These are phyloP conservation scores for Zaprionus africanus DNA, from an alignment of 1,140 invertebrate species.

Conservation along the genomic window DNA sequence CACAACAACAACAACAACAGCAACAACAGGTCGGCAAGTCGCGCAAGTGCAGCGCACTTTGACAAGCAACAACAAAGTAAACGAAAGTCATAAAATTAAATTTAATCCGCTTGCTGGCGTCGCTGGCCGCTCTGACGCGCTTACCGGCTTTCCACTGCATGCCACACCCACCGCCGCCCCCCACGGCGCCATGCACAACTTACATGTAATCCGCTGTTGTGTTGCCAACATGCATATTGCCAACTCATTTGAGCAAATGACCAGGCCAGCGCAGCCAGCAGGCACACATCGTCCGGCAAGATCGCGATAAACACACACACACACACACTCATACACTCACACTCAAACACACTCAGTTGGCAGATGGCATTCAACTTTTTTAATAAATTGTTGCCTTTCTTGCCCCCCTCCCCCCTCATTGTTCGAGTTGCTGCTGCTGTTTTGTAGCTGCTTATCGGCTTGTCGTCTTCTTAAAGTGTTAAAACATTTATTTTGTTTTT, in stretches of 20 bases:
- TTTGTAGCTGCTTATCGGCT: conserved; percentile 76
- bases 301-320: conserved; percentile 66
- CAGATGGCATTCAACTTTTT: conserved; percentile 73
- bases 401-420: conserved; percentile 39
- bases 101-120: conserved; percentile 69
- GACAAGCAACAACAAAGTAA: conserved; percentile 41
- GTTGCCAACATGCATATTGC: conserved; percentile 57
- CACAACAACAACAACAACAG: conserved; percentile 18
- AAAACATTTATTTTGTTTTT: conserved; percentile 55
- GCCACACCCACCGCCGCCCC: conserved; percentile 60
- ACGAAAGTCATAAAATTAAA: conserved; percentile 72
- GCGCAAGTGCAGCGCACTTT: conserved; percentile 64
- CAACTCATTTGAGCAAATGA: conserved; percentile 79
- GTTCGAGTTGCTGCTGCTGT: conserved; percentile 39
- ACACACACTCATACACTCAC: conserved; percentile 16
- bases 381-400: conserved; percentile 65
- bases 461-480: conserved; percentile 77
- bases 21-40: conserved; percentile 15
- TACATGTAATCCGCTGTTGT: conserved; percentile 55
- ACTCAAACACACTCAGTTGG: conserved; percentile 17
- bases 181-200: conserved; percentile 27
- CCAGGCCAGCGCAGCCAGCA: conserved; percentile 53
- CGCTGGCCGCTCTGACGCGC: conserved; percentile 28
- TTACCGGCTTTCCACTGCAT: conserved; percentile 23
- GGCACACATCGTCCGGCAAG: conserved; percentile 44